Conservation (phyloP, 1,140 invertebrate genomes). For the Hetaerina americana region DNA sequence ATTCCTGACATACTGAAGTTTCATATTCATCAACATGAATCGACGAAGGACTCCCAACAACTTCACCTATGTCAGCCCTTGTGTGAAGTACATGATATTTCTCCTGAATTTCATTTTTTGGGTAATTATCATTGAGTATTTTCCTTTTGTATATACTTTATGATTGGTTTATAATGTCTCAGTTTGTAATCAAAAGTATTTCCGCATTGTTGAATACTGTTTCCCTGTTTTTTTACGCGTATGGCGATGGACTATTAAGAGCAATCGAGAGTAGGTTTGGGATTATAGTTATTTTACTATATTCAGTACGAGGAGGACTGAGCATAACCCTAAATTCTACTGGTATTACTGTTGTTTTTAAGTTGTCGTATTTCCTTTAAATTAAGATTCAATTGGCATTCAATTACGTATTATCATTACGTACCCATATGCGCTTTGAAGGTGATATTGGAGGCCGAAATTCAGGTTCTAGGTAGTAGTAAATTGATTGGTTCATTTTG, state of each 20-base stretch:
- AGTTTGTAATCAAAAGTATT: too few relatives aligned
- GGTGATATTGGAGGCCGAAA: too few relatives aligned
- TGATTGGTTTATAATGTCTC: not conserved
- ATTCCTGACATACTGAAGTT: not conserved
- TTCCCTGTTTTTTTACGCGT: too few relatives aligned
- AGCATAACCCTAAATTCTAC: not conserved
- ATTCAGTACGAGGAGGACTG: not conserved
- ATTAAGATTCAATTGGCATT: too few relatives aligned
- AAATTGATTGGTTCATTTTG: too few relatives aligned
- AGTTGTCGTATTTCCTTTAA: too few relatives aligned
- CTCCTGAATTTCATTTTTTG: constrained; percentile 85
- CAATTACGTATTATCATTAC: too few relatives aligned
- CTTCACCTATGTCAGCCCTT: constrained; percentile 71
- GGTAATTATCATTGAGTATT: constrained; percentile 41
- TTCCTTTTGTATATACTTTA: constrained; percentile 10
- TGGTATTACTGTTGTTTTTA: too few relatives aligned
- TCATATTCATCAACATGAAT: constrained; percentile 15
- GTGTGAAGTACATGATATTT: constrained; percentile 89
- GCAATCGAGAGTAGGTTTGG: not conserved
- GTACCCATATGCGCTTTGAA: too few relatives aligned
- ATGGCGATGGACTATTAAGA: too few relatives aligned
- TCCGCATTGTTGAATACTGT: too few relatives aligned
- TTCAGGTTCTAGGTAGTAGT: too few relatives aligned
- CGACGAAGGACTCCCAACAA: constrained; percentile 34
- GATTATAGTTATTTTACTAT: not conserved